Percentiles rank a stretch among this genome's conserved stretches.
phyloP scores from a whole-genome alignment of 1,140 invertebrate species.

The Saccostrea echinata region DNA sequence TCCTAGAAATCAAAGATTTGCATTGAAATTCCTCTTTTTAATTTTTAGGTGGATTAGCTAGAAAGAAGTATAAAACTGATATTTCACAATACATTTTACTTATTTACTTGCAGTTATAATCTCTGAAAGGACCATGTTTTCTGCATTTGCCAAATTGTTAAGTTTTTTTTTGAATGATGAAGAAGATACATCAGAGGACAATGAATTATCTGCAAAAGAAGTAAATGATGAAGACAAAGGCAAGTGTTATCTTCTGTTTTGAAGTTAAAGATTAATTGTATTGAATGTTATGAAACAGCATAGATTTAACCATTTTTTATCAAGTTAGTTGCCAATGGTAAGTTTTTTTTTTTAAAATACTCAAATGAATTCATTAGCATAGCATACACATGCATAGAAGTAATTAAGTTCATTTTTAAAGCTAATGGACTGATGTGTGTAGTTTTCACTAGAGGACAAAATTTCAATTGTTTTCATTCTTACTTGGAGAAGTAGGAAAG shows the following conservation, averaged over 20 bases:
- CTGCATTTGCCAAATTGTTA: background rate
- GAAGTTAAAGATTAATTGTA: background rate
- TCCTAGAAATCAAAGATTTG: no score
- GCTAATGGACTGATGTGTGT: background rate
- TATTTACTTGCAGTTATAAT: background rate
- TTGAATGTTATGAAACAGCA: background rate
- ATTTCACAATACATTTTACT: background rate
- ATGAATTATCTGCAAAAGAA: background rate
- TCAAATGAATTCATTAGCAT: background rate
- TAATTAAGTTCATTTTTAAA: background rate
- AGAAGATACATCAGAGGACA: background rate
- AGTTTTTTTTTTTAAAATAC: background rate
- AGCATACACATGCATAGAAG: background rate
- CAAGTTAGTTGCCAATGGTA: background rate
- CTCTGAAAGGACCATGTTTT: background rate
- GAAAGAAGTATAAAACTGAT: background rate
- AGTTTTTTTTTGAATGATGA: constrained; percentile 12
- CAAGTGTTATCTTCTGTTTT: background rate
- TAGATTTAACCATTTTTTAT: background rate
- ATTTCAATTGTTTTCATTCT: no score
- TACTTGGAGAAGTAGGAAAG: no score
- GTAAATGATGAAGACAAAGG: background rate
- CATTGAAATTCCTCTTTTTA: no score
- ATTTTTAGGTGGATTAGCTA: no score
- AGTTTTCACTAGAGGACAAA: no score